These are phyloP conservation scores for Pedicia rivosa DNA, from an alignment of 2,888 invertebrate genomes.

Conservation along the genomic window DNA sequence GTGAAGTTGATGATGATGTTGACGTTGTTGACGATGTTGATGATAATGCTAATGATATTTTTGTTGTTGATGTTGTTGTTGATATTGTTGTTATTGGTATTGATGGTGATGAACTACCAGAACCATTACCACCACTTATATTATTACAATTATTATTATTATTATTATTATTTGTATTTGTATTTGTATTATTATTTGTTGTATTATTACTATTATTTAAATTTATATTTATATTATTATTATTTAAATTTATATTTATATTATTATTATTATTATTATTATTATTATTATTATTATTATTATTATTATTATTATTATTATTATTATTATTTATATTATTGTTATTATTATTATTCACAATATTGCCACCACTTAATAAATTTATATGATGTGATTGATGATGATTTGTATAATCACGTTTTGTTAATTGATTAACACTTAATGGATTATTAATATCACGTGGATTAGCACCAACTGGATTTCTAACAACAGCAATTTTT, in stretches of 20 bases:
- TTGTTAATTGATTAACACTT: conserved; percentile 78
- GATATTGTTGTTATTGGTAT: too few relatives aligned
- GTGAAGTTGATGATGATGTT: conserved; percentile 10
- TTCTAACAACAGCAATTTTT: conserved; percentile 30
- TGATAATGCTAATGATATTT: not conserved
- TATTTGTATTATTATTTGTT: not conserved
- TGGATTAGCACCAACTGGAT: conserved; percentile 82
- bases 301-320: conserved; percentile 7
- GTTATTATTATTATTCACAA: too few relatives aligned
- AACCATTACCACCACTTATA: too few relatives aligned
- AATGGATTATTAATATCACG: conserved; percentile 85
- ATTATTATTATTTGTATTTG: too few relatives aligned
- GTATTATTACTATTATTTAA: not conserved
- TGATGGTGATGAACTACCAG: not conserved
- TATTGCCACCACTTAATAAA: not conserved
- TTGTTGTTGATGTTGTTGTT: not conserved
- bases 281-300: not conserved
- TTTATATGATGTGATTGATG: conserved; percentile 2
- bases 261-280: not conserved
- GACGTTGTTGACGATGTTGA: conserved; percentile 5
- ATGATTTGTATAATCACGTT: conserved; percentile 29
- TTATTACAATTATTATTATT: too few relatives aligned
- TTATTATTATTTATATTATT: not conserved
- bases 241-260: not conserved
- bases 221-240: not conserved